Base-by-base conservation (phyloP, 1,140 invertebrate genomes). In the Aphaenogaster ashmeadi region DNA sequence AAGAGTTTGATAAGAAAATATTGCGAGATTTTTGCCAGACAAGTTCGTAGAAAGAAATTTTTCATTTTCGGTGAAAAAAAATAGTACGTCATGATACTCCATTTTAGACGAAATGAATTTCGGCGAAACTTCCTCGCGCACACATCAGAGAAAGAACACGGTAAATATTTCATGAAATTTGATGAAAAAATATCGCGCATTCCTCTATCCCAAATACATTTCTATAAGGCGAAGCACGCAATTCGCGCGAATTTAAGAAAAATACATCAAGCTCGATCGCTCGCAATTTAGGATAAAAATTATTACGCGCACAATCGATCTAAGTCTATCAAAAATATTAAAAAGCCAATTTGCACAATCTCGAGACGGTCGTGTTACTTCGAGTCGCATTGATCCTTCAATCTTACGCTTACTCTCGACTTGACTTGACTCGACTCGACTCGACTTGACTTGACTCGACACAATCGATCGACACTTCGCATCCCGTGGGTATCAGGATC, bases 261-360 rank as follows among this genome's bases (percentile, higher is more conserved):
- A 11, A 27, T 52, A 58, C n/a, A 72, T 41, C 13, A 74, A 84
- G 33, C 54, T 75, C 67, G 67, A 36, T 11, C 33, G 77, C 38
- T 54, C 38, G 66, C 69, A 84, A 84, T 84, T 84, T 50, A 84
- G 44, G 44, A 60, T 84, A 60, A 60, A 74, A 50, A 13, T 84
- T 50, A 38, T 60, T 47, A 75, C 47, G n/a, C 33, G 69, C 54
- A 38, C 56, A 74, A 83, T 60, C 80, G 41, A 74, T 11, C 27
- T 27, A 27, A 27, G 15, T 74, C 44, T 60, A 83, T 83, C 18
- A 83, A 83, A 83, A 83, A 74, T 83, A 83, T 58, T 36, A 60
- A 47, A 47, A 69, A 75, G 21, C 8, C 27, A 74, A 75, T 75
- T 60, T 62, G 33, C 36, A 18, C n/a, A 71, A 6, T 52, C 8